phyloP scores from a whole-genome alignment of 1,140 invertebrate species.

The Apocrypta bakeri region DNA sequence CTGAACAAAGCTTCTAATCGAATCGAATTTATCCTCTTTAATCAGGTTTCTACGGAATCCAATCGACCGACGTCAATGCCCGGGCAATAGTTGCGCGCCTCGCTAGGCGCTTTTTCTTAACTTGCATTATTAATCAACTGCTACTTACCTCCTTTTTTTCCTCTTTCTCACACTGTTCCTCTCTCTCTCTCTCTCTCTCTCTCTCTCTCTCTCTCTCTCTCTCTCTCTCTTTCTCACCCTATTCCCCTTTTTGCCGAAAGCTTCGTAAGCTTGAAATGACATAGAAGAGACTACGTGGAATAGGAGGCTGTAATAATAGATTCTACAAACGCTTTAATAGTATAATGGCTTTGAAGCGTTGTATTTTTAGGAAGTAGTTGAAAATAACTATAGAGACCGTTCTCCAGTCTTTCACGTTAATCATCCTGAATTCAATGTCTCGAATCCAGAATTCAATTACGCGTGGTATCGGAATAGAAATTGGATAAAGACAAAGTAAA shows the following conservation, averaged over 20 bases:
- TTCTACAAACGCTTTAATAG: no score
- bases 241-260: background rate
- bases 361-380: no score
- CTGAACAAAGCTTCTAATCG: slow-evolving; percentile 34
- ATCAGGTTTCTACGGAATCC: slow-evolving; percentile 38
- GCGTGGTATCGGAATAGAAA: no score
- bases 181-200: no score
- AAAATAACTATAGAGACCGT: no score
- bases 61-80: slow-evolving; percentile 5
- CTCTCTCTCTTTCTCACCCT: background rate
- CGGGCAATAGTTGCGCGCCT: background rate
- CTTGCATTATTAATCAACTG: background rate
- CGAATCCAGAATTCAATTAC: no score
- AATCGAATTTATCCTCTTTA: slow-evolving; percentile 37
- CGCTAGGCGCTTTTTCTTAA: background rate
- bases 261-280: background rate
- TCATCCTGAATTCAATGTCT: no score
- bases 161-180: no score
- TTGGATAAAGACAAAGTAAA: no score
- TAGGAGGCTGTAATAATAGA: no score
- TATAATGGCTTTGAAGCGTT: no score
- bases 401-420: no score
- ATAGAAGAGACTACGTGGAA: background rate
- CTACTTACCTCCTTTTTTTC: background rate
- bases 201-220: background rate